Evolutionary conservation across 2,888 invertebrate species (phyloP).

Genomic region (Eledona agricola): DNA sequence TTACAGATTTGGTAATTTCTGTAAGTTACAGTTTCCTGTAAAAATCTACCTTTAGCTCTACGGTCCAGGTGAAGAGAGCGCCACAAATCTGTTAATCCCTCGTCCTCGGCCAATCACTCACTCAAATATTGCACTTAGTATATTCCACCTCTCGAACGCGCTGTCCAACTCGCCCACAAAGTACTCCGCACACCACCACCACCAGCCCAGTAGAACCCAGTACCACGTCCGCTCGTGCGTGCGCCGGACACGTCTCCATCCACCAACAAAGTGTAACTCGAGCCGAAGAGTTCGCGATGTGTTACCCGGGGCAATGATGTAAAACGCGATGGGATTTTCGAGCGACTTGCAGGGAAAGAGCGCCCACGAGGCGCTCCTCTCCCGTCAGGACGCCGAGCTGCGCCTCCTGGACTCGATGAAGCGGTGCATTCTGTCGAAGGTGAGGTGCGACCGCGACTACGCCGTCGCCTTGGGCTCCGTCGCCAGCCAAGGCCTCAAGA

Average conservation of each 20-base stretch:
- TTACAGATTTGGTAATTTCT: too few relatives aligned
- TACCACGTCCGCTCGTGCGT: slow-evolving; percentile 21
- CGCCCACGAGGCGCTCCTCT: slow-evolving; percentile 90
- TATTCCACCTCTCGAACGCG: slow-evolving; percentile 27
- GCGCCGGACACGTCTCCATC: slow-evolving; percentile 23
- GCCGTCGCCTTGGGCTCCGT: slow-evolving; percentile 83
- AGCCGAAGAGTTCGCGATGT: background rate
- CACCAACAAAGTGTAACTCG: slow-evolving; percentile 6
- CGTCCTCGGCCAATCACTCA: slow-evolving; percentile 1
- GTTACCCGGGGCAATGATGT: slow-evolving; percentile 9
- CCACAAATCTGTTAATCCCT: too few relatives aligned
- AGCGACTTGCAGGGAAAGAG: slow-evolving; percentile 85
- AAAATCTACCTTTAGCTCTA: too few relatives aligned
- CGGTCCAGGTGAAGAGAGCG: slow-evolving; percentile 18
- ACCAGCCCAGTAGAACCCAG: slow-evolving; percentile 5
- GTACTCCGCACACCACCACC: slow-evolving; percentile 1
- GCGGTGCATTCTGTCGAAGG: slow-evolving; percentile 83
- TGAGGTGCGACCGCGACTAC: slow-evolving; percentile 93
- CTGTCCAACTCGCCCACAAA: slow-evolving; percentile 32
- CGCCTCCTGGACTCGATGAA: slow-evolving; percentile 92
- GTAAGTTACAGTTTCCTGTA: too few relatives aligned
- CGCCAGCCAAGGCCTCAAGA: slow-evolving; percentile 83
- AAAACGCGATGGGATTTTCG: slow-evolving; percentile 80
- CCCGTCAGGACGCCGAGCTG: slow-evolving; percentile 91
- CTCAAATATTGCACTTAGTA: slow-evolving; percentile 18